phyloP scores from a whole-genome alignment of 2,113 vertebrate species.

The Seriola aureovittata region DNA sequence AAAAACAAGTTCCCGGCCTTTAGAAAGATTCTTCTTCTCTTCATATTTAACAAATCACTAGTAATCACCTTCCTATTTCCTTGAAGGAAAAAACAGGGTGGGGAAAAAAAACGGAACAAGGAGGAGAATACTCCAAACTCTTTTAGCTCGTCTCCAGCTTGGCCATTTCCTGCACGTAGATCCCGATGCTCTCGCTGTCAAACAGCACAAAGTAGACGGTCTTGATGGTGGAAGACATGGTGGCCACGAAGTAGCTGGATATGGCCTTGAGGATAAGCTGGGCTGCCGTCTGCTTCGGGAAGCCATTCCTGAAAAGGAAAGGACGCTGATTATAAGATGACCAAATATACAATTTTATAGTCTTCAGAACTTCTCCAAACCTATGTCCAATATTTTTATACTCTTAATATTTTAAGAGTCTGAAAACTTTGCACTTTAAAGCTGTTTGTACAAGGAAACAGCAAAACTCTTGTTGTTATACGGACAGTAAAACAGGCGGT shows the following conservation, averaged over 20 bases:
- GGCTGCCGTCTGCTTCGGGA: constrained; percentile 97
- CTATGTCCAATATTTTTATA: too few relatives aligned
- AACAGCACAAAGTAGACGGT: constrained; percentile 98
- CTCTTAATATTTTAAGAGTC: too few relatives aligned
- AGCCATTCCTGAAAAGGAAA: constrained; percentile 88
- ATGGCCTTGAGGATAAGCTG: constrained; percentile 99
- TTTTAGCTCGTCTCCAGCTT: constrained; percentile 95
- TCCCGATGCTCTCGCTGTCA: constrained; percentile 98
- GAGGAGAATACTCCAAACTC: constrained; percentile 18
- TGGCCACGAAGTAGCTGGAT: constrained; percentile 98
- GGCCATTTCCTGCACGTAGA: constrained; percentile 99
- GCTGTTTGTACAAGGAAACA: too few relatives aligned
- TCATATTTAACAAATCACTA: constrained; percentile 62
- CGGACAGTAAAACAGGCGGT: too few relatives aligned
- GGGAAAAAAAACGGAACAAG: not conserved
- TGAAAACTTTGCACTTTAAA: too few relatives aligned
- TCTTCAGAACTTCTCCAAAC: too few relatives aligned
- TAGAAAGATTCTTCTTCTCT: constrained; percentile 80
- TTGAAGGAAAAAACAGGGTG: constrained; percentile 24
- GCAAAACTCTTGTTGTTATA: too few relatives aligned
- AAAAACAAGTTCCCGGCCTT: constrained; percentile 73
- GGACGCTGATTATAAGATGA: not conserved
- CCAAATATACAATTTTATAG: too few relatives aligned
- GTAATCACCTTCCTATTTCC: constrained; percentile 54
- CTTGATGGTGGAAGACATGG: constrained; percentile 99